Base-by-base conservation (phyloP, 2,797 vertebrate genomes). In the Perodicticus potto region DNA sequence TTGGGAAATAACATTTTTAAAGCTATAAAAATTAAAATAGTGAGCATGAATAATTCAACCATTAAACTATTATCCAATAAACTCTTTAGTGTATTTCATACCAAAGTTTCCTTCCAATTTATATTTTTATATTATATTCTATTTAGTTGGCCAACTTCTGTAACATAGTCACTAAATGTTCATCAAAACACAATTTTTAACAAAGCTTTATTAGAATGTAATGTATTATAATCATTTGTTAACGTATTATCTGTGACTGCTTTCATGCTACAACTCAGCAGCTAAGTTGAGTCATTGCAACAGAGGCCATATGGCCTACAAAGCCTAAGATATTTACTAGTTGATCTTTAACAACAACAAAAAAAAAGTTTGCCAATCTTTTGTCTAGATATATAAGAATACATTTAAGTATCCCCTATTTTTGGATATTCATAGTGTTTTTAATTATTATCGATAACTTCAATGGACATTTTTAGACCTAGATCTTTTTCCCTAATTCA, bases 91-190 rank as follows among this genome's bases (percentile, higher is more conserved):
- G 29, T 87, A 72, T 83, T 70, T 95, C 22, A 67, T 43, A 53
- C 4, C 53, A 93, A 86, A 37, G 1, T 76, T 65, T 94, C 63
- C 34, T 91, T 74, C 65, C 43, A 43, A 89, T 80, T 93, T 16
- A 61, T 65, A 90, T 23, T 82, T 96, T 94, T 55, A 59, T 83
- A 78, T 59, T 7, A 45, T 80, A 87, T 77, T 81, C 70, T 78
- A 45, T 70, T 93, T 49, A 77, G 59, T 55, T 89, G 37, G 16
- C 32, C 45, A 88, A 27, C 0, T n/a, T n/a, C 45, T 82, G 29
- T 29, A 92, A 61, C 19, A 22, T 72, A 73, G 19, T 96, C 61
- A 93, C 22, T 84, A 76, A 57, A 82, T 76, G 23, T 73, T 92
- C 8, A 45, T 45, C 69, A 73, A 93, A 91, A 84, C 61, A 82